Conservation (phyloP, 2,888 invertebrate species). For the Xanthorhoe designata region DNA sequence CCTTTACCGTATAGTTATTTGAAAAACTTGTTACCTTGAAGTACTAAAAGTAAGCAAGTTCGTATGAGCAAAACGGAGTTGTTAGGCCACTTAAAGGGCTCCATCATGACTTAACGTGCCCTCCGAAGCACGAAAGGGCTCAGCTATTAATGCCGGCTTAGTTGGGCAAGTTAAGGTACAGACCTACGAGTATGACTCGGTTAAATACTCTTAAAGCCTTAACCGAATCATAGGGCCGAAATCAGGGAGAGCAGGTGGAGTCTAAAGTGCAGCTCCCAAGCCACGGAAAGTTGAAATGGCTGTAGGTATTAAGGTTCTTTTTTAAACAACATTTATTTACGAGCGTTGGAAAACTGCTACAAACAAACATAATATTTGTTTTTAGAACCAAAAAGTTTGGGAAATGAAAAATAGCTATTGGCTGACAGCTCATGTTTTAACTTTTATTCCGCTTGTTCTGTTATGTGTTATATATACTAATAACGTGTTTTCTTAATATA, state of each 20-base stretch:
- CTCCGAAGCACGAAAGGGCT: no score
- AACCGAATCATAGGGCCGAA: background rate
- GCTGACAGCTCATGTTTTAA: background rate
- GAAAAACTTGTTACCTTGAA: no score
- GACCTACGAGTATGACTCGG: no score
- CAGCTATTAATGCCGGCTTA: no score
- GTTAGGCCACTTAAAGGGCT: no score
- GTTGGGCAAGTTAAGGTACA: no score
- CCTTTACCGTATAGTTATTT: no score
- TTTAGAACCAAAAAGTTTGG: background rate
- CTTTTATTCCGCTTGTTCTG: background rate
- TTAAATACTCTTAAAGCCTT: background rate
- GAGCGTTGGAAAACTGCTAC: background rate
- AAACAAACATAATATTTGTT: background rate
- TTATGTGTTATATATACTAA: background rate
- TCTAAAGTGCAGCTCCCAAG: constrained; percentile 7
- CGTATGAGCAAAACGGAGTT: no score
- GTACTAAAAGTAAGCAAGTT: no score
- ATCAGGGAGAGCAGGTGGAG: constrained; percentile 6
- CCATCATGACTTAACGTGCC: no score
- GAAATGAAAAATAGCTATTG: background rate
- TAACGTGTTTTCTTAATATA: background rate
- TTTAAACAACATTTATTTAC: constrained; percentile 7
- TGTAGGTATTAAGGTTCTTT: constrained; percentile 1
- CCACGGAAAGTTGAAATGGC: constrained; percentile 9